These are phyloP conservation scores for Melangyna quadrimaculata DNA, from an alignment of 2,888 invertebrate species.

Conservation along the genomic window DNA sequence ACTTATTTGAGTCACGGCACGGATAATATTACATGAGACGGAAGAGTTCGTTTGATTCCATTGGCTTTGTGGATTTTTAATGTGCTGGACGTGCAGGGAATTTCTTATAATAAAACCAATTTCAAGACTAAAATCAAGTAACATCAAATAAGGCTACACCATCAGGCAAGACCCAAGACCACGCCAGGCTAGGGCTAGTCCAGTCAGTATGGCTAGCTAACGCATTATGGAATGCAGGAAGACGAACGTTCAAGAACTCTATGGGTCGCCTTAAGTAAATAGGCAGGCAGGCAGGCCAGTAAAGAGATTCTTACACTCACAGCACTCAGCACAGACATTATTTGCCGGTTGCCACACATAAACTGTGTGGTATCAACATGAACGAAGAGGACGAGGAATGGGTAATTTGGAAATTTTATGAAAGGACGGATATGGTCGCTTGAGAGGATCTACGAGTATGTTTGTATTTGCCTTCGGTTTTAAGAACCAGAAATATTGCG, in stretches of 20 bases:
- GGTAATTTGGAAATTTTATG: conserved; percentile 7
- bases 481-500: background rate
- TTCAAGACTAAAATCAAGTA: conserved; percentile 17
- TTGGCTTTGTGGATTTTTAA: conserved; percentile 21
- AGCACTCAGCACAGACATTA: background rate
- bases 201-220: conserved; percentile 1
- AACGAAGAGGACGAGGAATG: background rate
- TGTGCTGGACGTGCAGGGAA: conserved; percentile 13
- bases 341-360: background rate
- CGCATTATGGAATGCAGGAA: conserved; percentile 27
- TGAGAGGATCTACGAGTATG: background rate
- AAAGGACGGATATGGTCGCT: background rate
- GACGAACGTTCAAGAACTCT: background rate
- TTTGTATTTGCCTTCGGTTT: background rate
- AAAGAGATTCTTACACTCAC: background rate
- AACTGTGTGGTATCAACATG: background rate
- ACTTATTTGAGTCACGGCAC: conserved; percentile 19
- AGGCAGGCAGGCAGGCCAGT: background rate
- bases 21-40: conserved; percentile 17
- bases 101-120: conserved; percentile 8
- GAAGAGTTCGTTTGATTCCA: conserved; percentile 25
- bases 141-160: conserved; percentile 4
- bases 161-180: background rate
- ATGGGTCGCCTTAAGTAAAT: conserved; percentile 7
- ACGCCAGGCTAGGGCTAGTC: background rate